phyloP scores from a whole-genome alignment of 2,113 vertebrate species.

The Calonectris borealis region DNA sequence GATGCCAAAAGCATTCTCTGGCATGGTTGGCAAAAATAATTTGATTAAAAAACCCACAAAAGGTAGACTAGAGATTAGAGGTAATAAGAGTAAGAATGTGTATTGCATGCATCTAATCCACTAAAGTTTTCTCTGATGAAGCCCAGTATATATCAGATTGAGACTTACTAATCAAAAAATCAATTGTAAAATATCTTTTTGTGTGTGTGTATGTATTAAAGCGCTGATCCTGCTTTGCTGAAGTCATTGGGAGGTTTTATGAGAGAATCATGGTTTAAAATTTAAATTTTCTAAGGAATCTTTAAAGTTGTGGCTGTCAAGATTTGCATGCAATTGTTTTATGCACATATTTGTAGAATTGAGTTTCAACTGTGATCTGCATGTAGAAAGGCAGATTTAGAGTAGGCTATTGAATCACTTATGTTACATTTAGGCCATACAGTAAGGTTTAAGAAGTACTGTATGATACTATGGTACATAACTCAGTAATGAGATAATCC shows the following conservation, averaged over 20 bases:
- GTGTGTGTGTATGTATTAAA: background rate
- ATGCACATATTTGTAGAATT: background rate
- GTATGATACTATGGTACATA: background rate
- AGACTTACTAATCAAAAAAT: background rate
- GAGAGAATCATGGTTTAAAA: background rate
- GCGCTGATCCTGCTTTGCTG: background rate
- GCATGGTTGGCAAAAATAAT: background rate
- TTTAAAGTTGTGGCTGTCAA: background rate
- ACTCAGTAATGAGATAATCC: background rate
- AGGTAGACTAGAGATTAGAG: background rate
- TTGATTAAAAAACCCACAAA: background rate
- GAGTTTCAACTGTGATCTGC: background rate
- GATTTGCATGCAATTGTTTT: background rate
- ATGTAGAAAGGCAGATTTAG: background rate
- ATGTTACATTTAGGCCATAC: background rate
- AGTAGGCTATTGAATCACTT: background rate
- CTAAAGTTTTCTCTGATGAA: background rate
- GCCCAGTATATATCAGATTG: background rate
- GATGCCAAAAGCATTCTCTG: background rate
- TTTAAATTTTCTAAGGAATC: background rate
- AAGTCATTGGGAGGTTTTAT: background rate
- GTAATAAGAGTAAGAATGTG: background rate
- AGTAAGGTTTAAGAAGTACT: background rate
- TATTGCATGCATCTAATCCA: background rate
- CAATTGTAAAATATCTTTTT: background rate